phyloP scores from a whole-genome alignment of 2,113 vertebrate species.

The Microtus oregoni region DNA sequence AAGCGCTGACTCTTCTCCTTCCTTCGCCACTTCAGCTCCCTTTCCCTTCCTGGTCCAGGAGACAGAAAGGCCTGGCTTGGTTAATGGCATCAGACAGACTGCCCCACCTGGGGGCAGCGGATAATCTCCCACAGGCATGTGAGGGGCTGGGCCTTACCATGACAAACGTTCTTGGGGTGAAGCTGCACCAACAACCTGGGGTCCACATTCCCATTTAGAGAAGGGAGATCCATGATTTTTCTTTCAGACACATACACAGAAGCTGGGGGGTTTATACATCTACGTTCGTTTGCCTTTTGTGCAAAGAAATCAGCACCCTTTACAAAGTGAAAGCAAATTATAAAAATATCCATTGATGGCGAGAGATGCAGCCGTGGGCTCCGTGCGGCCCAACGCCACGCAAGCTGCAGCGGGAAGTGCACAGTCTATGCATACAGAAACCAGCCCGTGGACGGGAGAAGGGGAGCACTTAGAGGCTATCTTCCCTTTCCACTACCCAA shows the following conservation, averaged over 20 bases:
- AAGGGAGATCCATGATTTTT: not conserved
- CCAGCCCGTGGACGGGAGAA: not conserved
- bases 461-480: not conserved
- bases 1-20: not conserved
- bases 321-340: constrained; percentile 47
- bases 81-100: not conserved
- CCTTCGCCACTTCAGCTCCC: not conserved
- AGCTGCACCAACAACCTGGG: not conserved
- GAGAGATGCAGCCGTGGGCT: not conserved
- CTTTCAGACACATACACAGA: not conserved
- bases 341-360: not conserved
- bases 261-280: not conserved
- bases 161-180: not conserved
- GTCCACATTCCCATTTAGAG: not conserved
- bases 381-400: not conserved
- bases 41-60: constrained; percentile 26
- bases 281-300: constrained; percentile 28
- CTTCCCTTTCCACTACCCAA: constrained; percentile 45
- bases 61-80: not conserved
- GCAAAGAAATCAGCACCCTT: constrained; percentile 9
- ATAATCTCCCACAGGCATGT: not conserved
- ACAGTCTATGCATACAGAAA: not conserved
- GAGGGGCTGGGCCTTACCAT: not conserved
- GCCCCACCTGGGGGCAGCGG: not conserved
- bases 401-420: constrained; percentile 5